phyloP scores from a whole-genome alignment of 2,113 vertebrate species.

The Actenoides lindsayi region DNA sequence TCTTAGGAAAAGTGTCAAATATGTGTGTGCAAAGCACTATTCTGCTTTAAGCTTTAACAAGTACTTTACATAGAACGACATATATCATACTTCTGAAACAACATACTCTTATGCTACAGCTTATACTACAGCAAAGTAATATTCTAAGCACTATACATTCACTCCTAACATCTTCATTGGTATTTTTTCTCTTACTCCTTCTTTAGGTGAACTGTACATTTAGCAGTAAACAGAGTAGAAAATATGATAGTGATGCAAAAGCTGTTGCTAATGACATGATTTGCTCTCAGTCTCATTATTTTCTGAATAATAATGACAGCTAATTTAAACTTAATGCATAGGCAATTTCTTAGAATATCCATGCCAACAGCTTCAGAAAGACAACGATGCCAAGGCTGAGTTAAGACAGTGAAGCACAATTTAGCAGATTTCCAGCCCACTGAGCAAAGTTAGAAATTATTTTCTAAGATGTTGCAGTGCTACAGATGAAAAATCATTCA shows the following conservation, averaged over 20 bases:
- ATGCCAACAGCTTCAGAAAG: slow-evolving; percentile 50
- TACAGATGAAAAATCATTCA: slow-evolving; percentile 41
- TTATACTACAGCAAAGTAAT: neutral
- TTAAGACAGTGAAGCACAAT: slow-evolving; percentile 39
- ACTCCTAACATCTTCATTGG: slow-evolving; percentile 5
- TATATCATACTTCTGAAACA: neutral
- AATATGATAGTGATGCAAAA: slow-evolving; percentile 60
- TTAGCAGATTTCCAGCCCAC: slow-evolving; percentile 41
- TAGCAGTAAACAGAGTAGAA: slow-evolving; percentile 74
- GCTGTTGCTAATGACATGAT: slow-evolving; percentile 54
- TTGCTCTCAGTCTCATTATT: slow-evolving; percentile 62
- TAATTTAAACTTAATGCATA: slow-evolving; percentile 73
- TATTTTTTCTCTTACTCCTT: neutral
- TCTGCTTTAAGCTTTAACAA: neutral
- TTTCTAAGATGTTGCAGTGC: neutral
- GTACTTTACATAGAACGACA: neutral
- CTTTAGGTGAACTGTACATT: slow-evolving; percentile 68
- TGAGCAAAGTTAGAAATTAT: slow-evolving; percentile 51
- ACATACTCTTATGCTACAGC: neutral
- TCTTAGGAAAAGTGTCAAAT: neutral
- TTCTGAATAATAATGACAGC: slow-evolving; percentile 69
- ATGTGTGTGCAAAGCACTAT: neutral
- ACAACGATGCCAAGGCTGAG: slow-evolving; percentile 29
- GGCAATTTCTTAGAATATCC: slow-evolving; percentile 60
- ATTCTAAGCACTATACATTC: neutral